Evolutionary conservation across 2,888 invertebrate species (phyloP), one percentile per base, ranked within the genome.

Genomic region (Protonemura montana): DNA sequence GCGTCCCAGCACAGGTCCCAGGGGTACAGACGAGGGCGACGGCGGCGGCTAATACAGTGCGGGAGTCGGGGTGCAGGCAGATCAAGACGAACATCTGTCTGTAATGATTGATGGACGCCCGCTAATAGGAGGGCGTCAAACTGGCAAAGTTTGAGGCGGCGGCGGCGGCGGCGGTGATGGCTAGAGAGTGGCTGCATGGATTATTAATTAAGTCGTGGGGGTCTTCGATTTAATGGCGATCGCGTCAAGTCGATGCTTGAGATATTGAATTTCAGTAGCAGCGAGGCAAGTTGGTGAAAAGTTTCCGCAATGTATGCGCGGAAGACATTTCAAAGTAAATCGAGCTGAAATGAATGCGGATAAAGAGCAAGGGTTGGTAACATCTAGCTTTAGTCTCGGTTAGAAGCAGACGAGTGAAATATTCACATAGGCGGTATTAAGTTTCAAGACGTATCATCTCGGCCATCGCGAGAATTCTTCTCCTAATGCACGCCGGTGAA

Each of bases 321-420:
- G 21, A 21, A 59, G 59, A 59, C 59, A 59, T 59, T 59, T 59
- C 59, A 59, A 21, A 59, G 59, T 59, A 10, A 59, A 59, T 59
- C 59, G 59, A 59, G 59, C 59, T 59, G 59, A 59, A 59, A 21
- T 59, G 21, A 59, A 21, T 21, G 59, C 16, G 59, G 59, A 59
- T 59, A 13, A 59, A 59, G 59, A 59, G 16, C 59, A 21, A 10
- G 59, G 13, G 16, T 59, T 21, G 16, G 59, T 59, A 16, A 59
- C 59, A 59, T 59, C 59, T 59, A n/a, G n/a, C 59, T 59, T 59
- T 59, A 59, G 59, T 59, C 59, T 59, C 59, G 59, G 59, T 59
- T 59, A 10, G 59, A 10, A 59, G 59, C 21, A 59, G 1, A 13
- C 59, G 59, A 21, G 59, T 59, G 59, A 59, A 59, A 59, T 59